Base-by-base conservation (phyloP, 2,797 vertebrate species). In the Philypnodon macrostomus region DNA sequence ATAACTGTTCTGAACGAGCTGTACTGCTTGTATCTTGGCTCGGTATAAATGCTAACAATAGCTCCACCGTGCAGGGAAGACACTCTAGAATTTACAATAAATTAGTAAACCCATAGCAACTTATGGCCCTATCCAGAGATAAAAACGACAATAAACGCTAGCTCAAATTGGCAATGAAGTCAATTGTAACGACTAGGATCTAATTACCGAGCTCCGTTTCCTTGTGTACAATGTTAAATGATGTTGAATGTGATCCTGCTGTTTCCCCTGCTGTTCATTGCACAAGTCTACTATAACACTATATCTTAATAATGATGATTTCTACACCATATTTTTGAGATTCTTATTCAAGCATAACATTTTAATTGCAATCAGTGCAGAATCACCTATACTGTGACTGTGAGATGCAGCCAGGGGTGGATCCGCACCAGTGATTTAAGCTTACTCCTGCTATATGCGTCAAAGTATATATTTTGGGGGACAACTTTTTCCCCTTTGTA, bases 181-280 rank as follows among this genome's bases (percentile, higher is more conserved):
- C 50, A 84, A 85, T 79, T 80, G 46, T 73, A 85, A 86, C 87
- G 66, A 53, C 47, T 40, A 11, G 65, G 56, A 74, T 38, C 46
- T 72, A 71, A 87, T 89, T 80, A 87, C 74, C 57, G 66, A 77
- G 51, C 46, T 72, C 52, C 66, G 64, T 69, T 88, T 84, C 75
- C 73, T 63, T 33, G 19, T 33, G 19, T 19, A 31, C 47, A 51
- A 50, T 63, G 40, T 61, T 42, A 48, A 16, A 47, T 42, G 54
- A 53, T 64, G 72, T 72, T 66, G 51, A 37, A 38, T 44, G 26
- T 17, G 33, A 50, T 56, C 18, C 53, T 46, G 19, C 33, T 44
- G 27, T 52, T 65, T 63, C 38, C 55, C 68, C 41, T 50, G 12
- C 33, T 58, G 23, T 15, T 38, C 15, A 38, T 17, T 21, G 48